These are phyloP conservation scores for Pseudochirops corinnae DNA, from an alignment of 2,797 vertebrate species.

Conservation along the genomic window DNA sequence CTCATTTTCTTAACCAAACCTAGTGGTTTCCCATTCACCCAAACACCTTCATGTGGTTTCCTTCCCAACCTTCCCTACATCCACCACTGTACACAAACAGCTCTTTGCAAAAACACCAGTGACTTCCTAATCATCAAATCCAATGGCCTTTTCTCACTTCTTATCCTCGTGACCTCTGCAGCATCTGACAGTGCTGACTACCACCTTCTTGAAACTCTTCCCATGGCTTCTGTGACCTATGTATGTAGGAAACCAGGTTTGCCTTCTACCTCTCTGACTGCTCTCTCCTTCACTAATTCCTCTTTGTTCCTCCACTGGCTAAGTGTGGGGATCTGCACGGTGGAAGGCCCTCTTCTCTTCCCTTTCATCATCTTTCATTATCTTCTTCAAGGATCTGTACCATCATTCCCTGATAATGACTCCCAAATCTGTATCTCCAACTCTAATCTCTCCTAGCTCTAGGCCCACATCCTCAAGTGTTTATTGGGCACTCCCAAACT, in stretches of 20 bases:
- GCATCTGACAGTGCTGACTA: background rate
- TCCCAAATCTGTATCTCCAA: background rate
- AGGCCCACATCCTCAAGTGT: background rate
- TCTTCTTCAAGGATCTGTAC: background rate
- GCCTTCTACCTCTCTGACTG: background rate
- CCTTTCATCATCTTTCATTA: background rate
- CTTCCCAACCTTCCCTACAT: background rate
- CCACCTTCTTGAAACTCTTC: background rate
- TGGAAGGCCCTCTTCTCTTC: background rate
- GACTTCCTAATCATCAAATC: background rate
- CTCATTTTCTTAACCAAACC: rapidly evolving
- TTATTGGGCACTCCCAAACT: background rate
- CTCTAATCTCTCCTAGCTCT: background rate
- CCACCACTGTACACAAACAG: background rate
- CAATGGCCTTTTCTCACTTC: background rate
- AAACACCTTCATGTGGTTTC: background rate
- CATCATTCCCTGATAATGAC: background rate
- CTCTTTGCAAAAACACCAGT: background rate
- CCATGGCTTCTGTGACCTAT: background rate
- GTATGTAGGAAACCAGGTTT: background rate
- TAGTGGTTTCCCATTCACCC: background rate
- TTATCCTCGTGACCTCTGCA: background rate
- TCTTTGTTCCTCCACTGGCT: background rate
- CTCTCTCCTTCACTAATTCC: background rate
- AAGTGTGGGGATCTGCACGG: background rate